Base-by-base conservation (phyloP, 2,113 vertebrate genomes). In the Oceanodroma tethys region DNA sequence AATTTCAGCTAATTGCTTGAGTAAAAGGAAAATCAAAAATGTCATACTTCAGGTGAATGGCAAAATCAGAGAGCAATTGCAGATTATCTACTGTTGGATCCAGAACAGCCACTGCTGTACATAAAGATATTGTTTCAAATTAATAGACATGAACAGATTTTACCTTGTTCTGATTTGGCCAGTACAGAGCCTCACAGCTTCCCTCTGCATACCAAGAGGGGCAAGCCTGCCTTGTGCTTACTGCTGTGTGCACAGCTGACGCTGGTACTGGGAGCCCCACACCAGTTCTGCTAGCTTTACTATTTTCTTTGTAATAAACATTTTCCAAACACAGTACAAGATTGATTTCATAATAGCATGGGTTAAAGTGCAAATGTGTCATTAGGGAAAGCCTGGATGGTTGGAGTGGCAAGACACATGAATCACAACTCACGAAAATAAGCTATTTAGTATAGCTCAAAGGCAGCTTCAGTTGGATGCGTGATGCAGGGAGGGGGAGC, bases 201-300 rank as follows among this genome's bases (percentile, higher is more conserved):
- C 25, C n/a, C 45, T 48, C 40, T 38, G 53, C 67, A 23, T 8
- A 34, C 8, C 27, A 48, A 36, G 22, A 0, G 0, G 18, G 13
- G 21, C 40, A 53, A 72, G 29, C 66, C 59, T 73, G 40, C 21
- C n/a, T 25, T 48, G 59, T 43, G 52, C 45, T 59, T 32, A 16
- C 23, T 40, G 71, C 48, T n/a, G 32, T 5, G 34, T 3, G 34
- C 42, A 40, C 45, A 60, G 45, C 17, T 66, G 45, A 14, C 1
- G 3, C 48, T 58, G 63, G 16, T 30, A 18, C 78, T 34, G 55
- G 25, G 26, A 86, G 12, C 30, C 19, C 32, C 43, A 40, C 16
- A 16, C 34, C 25, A 53, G 52, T 67, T 52, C 45, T 71, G 11
- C 15, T n/a, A 47, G 58, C 50, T 58, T 67, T 48, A 71, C 45